Conservation (phyloP, 2,113 vertebrate genomes). For the Antidorcas marsupialis region DNA sequence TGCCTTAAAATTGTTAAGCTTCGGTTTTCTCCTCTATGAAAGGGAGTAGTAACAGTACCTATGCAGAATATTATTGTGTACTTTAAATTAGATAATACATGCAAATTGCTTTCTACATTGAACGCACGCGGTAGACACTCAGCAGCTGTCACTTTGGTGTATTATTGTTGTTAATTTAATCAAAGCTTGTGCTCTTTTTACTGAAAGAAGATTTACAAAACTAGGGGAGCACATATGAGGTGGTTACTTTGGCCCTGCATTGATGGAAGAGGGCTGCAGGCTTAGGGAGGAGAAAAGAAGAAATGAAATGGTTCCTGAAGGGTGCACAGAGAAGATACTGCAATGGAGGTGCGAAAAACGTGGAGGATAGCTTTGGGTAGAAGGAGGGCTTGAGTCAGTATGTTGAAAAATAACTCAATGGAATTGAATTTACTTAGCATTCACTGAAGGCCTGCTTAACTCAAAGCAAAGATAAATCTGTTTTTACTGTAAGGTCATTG, state of each 20-base stretch:
- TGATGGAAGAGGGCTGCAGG: background rate
- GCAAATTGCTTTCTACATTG: background rate
- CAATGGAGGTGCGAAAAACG: background rate
- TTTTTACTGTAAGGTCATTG: background rate
- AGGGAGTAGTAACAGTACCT: background rate
- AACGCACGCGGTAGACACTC: fast-evolving
- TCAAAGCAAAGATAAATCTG: background rate
- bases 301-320: background rate
- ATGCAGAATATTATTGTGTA: background rate
- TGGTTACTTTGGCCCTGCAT: background rate
- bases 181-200: background rate
- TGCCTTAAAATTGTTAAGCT: background rate
- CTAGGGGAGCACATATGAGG: background rate
- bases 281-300: too few relatives aligned
- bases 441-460: background rate
- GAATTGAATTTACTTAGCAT: background rate
- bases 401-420: background rate
- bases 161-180: background rate
- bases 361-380: background rate
- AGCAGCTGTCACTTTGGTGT: background rate
- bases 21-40: background rate
- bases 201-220: background rate
- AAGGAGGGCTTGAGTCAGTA: background rate
- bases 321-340: background rate
- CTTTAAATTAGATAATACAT: background rate